Evolutionary conservation across 1,140 invertebrate genomes (phyloP), one percentile per base, ranked within the genome.

Genomic region (Amyelois transitella): DNA sequence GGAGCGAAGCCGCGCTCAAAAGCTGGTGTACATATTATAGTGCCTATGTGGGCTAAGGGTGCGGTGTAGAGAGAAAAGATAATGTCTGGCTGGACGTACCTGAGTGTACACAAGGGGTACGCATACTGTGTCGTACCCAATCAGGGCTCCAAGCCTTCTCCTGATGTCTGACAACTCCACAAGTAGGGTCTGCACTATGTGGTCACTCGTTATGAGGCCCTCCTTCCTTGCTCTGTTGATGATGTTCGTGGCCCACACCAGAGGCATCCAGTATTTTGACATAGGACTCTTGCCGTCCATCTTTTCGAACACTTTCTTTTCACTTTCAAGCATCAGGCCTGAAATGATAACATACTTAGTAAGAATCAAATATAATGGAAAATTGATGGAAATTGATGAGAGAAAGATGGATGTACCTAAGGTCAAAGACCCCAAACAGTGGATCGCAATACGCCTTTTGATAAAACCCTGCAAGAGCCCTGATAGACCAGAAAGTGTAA

Each of bases 91-190:
- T 4, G 20, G n/a, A 48, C 45, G 21, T 24, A 73, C 98, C 94
- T 99, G 97, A 52, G 97, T 99, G 85, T 99, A 99, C 55, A 99
- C 97, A 20, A 99, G 91, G 43, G 98, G 98, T 59, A 99, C 97
- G 78, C 96, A 98, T 66, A 99, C 97, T 72, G 97, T 99, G 89
- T 99, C 98, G 82, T 98, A 99, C 49, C 94, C 94, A 65, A 96
- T 96, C 3, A 96, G 89, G 48, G 93, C 93, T 55, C 95, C 95
- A 57, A 96, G 86, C 68, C 94, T 89, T 74, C 93, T 90, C 69
- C 95, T 89, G 60, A 96, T 96, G 69, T 96, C 95, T 4, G 94
- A 96, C 22, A 96, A 88, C 77, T 96, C 95, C 38, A 93, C 92
- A 47, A 96, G 85, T 49, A 96, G 91, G 1, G 94, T 96, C 83